Conservation (phyloP, 2,797 vertebrate genomes). For the Coreius guichenoti region DNA sequence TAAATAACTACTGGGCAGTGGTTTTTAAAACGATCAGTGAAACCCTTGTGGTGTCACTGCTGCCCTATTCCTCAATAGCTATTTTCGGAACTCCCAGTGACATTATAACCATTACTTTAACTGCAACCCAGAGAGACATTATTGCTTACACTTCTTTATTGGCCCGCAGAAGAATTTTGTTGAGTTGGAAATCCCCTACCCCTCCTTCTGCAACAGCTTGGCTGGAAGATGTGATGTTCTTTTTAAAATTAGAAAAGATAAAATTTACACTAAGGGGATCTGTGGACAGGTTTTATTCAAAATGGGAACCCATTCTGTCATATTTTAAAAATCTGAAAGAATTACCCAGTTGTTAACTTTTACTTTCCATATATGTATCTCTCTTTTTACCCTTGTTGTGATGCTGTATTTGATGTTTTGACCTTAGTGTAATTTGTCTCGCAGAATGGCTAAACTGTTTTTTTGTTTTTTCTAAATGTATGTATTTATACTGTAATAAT, state of each 20-base stretch:
- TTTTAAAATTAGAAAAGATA: slow-evolving; percentile 19
- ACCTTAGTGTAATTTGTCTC: not conserved
- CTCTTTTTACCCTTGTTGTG: not conserved
- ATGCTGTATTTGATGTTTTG: not conserved
- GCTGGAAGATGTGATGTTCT: slow-evolving; percentile 8
- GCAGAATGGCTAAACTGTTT: not conserved
- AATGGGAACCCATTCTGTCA: not conserved
- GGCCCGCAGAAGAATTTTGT: no score
- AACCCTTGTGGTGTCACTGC: no score
- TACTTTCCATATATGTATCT: not conserved
- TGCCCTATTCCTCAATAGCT: no score
- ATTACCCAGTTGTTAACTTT: not conserved
- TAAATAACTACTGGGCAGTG: no score
- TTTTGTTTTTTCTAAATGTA: not conserved
- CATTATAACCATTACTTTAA: no score
- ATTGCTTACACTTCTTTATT: no score
- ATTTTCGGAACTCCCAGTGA: no score
- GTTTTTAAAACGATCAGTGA: no score
- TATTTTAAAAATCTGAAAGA: no score
- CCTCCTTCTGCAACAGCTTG: slow-evolving; percentile 16
- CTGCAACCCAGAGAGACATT: no score
- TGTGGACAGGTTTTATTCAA: slow-evolving; percentile 3
- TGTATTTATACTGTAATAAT: not conserved
- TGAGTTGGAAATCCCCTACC: slow-evolving; percentile 12
- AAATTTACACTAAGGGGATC: slow-evolving; percentile 24